Evolutionary conservation across 2,797 vertebrate genomes (phyloP), one percentile per base, ranked within the genome.

Genomic region (Mastacembelus armatus): DNA sequence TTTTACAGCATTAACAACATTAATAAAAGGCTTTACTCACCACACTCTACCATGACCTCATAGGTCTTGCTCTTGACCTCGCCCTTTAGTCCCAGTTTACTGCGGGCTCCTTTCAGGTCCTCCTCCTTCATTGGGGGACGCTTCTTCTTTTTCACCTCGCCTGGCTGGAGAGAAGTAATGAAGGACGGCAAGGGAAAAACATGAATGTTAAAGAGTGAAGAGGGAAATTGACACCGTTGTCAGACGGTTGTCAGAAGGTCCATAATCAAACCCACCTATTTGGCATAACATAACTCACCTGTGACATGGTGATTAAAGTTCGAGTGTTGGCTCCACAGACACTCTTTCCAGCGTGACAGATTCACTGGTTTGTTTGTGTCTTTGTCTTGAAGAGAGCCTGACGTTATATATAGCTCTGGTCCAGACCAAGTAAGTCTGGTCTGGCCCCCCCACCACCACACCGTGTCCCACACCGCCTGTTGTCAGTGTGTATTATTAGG

Each of bases 1-100:
- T 21, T 15, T 32, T 27, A 26, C 4, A 16, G 12, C 45, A 19
- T 9, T 18, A 69, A 67, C 19, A 21, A 49, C 30, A 18, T 36
- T 33, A 44, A n/a, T 26, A 15, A 62, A 66, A 57, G 22, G 4
- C 15, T 32, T 47, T 44, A 92, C 96, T 95, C 81, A 98, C 98
- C 98, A 65, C 96, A 99, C 71, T 98, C 93, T 59, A 77, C 91
- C 95, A 98, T 97, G 89, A 99, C 97, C 89, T 98, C 96, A 87
- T 98, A 98, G 35, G 98, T 99, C 88, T 99, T 99, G 77, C 96
- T 98, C 90, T 96, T 97, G 77, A 96, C 94, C 61, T 95, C 95
- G 54, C 95, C 95, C 89, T 96, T 96, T 80, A 94, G 91, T 26
- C 92, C 65, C 68, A 99, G 95, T 61, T 96, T 97, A 84, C 91